Evolutionary conservation across 2,113 vertebrate genomes (phyloP).

Genomic region (Chaenogobius annularis): DNA sequence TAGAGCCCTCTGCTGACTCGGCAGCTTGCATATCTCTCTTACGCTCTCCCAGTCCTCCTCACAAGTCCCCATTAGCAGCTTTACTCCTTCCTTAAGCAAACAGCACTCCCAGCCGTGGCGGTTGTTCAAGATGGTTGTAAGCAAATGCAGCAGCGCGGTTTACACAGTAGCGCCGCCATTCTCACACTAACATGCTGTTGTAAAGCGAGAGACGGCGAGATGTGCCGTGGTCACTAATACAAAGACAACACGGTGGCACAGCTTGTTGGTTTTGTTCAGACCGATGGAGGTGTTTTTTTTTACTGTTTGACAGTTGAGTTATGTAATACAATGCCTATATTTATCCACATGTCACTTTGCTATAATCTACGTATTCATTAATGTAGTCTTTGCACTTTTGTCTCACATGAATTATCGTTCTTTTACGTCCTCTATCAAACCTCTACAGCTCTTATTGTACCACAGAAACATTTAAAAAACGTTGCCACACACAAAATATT

Average conservation of each 20-base stretch:
- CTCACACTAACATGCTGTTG: slow-evolving; percentile 9
- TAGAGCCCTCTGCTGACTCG: slow-evolving; percentile 55
- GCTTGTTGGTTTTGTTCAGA: slow-evolving; percentile 45
- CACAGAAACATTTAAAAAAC: too few relatives aligned
- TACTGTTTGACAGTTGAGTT: neutral
- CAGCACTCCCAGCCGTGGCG: slow-evolving; percentile 13
- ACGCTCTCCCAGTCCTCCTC: neutral
- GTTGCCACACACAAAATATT: too few relatives aligned
- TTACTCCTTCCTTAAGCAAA: slow-evolving; percentile 38
- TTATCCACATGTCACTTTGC: neutral
- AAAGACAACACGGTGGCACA: slow-evolving; percentile 6
- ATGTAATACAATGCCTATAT: neutral
- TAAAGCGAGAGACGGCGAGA: slow-evolving; percentile 27
- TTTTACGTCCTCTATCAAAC: too few relatives aligned
- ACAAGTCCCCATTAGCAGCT: slow-evolving; percentile 21
- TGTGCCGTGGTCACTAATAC: slow-evolving; percentile 14
- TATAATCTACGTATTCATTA: too few relatives aligned
- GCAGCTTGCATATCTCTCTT: neutral
- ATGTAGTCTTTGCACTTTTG: too few relatives aligned
- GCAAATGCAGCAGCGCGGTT: slow-evolving; percentile 23
- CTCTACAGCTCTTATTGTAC: too few relatives aligned
- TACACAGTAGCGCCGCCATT: slow-evolving; percentile 10
- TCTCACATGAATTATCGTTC: too few relatives aligned
- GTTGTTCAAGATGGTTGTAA: slow-evolving; percentile 31
- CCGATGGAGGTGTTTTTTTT: slow-evolving; percentile 20